These are phyloP conservation scores for Phaenicophaeus curvirostris DNA, from an alignment of 2,797 vertebrate genomes.

Conservation along the genomic window DNA sequence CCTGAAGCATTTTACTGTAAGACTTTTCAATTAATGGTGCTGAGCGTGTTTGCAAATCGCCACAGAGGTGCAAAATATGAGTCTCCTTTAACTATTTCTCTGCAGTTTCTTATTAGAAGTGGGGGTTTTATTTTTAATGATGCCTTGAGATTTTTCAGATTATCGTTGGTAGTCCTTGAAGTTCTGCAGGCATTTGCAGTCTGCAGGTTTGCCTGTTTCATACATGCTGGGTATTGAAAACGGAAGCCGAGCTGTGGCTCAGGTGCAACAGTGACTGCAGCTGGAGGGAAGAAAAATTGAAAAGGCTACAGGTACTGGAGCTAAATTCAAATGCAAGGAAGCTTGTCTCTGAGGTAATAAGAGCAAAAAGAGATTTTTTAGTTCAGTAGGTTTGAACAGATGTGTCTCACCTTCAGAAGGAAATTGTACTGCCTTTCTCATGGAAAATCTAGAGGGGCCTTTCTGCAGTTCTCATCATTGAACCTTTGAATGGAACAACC, in stretches of 20 bases:
- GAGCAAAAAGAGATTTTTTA: neutral
- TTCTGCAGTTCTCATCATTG: neutral
- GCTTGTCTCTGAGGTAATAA: neutral
- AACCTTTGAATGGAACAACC: neutral
- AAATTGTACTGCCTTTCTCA: fast-evolving
- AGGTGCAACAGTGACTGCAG: neutral
- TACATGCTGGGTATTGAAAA: neutral
- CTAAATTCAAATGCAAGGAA: neutral
- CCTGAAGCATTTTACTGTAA: neutral
- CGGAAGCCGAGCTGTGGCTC: neutral
- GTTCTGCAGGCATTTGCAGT: neutral
- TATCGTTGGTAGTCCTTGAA: neutral
- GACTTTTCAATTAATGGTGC: neutral
- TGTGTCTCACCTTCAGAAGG: neutral
- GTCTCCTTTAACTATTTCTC: neutral
- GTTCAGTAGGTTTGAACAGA: neutral
- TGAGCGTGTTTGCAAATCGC: neutral
- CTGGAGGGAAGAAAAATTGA: neutral
- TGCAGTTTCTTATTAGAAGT: neutral
- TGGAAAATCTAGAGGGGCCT: neutral
- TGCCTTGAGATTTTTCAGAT: neutral
- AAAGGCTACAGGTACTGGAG: neutral
- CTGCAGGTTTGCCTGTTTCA: neutral
- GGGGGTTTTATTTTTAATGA: neutral
- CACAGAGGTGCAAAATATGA: fast-evolving